These are phyloP conservation scores for Drosophila histrio DNA, from an alignment of 2,888 invertebrate species.

Conservation along the genomic window DNA sequence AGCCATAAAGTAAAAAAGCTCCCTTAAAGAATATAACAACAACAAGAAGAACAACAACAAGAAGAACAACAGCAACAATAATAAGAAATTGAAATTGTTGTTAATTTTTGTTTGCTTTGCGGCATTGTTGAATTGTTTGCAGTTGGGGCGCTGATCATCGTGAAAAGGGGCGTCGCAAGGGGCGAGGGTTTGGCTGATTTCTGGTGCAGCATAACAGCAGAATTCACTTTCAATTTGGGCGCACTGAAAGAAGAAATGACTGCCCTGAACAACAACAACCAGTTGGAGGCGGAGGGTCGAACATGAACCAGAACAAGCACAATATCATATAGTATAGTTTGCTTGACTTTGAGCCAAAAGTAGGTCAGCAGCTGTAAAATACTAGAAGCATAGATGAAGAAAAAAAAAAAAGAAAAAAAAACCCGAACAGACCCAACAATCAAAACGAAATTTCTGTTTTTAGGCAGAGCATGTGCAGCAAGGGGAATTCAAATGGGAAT, in stretches of 20 bases:
- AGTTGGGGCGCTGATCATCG: conserved; percentile 18
- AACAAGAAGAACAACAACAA: conserved; percentile 19
- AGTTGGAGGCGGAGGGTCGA: neutral
- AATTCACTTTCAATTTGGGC: conserved; percentile 76
- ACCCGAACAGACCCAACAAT: conserved; percentile 21
- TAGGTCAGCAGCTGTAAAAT: conserved; percentile 77
- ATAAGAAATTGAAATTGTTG: conserved; percentile 71
- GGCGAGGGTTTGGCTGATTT: neutral
- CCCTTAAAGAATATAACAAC: conserved; percentile 61
- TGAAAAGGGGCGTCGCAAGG: neutral
- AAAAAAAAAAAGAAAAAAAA: conserved; percentile 7
- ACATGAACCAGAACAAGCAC: conserved; percentile 14
- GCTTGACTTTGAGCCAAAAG: conserved; percentile 72
- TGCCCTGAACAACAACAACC: conserved; percentile 32
- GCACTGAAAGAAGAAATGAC: conserved; percentile 58
- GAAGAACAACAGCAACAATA: conserved; percentile 33
- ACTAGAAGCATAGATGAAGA: conserved; percentile 48
- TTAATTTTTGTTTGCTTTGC: conserved; percentile 72
- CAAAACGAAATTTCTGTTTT: conserved; percentile 28
- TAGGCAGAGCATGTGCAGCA: conserved; percentile 35
- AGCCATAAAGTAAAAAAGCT: conserved; percentile 61
- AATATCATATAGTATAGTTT: conserved; percentile 55
- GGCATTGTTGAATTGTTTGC: conserved; percentile 73
- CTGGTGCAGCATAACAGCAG: conserved; percentile 59
- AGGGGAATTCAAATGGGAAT: conserved; percentile 28